Base-by-base conservation (phyloP, 2,113 vertebrate species). In the Conger conger region DNA sequence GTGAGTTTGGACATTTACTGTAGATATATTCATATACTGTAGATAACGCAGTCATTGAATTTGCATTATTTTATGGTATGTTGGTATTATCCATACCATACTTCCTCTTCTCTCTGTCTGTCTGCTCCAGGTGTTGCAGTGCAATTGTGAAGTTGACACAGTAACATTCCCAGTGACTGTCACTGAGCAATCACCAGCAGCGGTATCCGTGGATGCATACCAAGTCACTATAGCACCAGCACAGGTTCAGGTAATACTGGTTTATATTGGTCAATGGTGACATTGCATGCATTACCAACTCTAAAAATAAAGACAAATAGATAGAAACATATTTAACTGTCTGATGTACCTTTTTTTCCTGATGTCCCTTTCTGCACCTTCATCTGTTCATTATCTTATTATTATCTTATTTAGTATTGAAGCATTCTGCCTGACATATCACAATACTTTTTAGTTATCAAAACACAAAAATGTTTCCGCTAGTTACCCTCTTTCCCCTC, bases 151-250 rank as follows among this genome's bases (percentile, higher is more conserved):
- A 42, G 94, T 97, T n/a, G 96, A 97, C 88, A 95, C 91, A 0
- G 86, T 99, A 92, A 94, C 91, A 79, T 99, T 99, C 91, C 97
- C 97, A 0, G 96, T 99, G 89, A 97, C 95, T 2, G 98, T 99
- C 91, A 97, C 97, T 86, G 97, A 98, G 94, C 98, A 99, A 92
- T 99, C 98, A 79, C 96, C 96, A 0, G 97, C 86, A 86, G 94
- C 97, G 0, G 95, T 99, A 91, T 97, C 97, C 90, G 97, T 98
- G 97, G 97, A 99, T 90, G 98, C 97, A 40, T 99, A 97, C 93
- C 95, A 96, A 17, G 94, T 99, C 92, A 94, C 95, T 79, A 92
- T 97, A 89, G 93, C 96, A 87, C 96, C 97, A 85, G 93, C 94
- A 87, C 93, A 94, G 89, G 95, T 96, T 90, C 95, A 97, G 98